A percentile compares a stretch with the other conserved stretches of the same genome.
Conservation (phyloP, 2,797 vertebrate genomes). For the Rhinichthys osculus region DNA sequence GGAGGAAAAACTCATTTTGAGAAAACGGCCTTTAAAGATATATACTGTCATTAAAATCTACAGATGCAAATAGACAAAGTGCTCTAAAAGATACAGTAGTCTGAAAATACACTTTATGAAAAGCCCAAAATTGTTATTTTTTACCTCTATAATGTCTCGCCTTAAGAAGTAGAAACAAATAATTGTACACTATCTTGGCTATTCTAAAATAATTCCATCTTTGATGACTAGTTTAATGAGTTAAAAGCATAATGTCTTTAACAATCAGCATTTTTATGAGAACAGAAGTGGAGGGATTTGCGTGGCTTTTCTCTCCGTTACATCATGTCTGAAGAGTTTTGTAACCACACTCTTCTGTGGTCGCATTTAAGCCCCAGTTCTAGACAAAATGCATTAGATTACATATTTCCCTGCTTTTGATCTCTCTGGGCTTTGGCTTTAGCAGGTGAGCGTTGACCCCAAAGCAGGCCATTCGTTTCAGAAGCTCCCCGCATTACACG, state of each 20-base stretch:
- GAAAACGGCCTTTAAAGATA: too few relatives aligned
- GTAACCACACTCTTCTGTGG: slow-evolving; percentile 27
- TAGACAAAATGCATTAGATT: slow-evolving; percentile 36
- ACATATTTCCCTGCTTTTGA: neutral
- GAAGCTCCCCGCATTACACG: neutral
- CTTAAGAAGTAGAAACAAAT: neutral
- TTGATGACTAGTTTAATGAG: slow-evolving; percentile 31
- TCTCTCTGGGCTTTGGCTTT: slow-evolving; percentile 12
- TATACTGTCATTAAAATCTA: too few relatives aligned
- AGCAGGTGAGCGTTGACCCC: slow-evolving; percentile 18
- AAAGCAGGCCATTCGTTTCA: slow-evolving; percentile 18
- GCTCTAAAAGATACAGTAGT: too few relatives aligned
- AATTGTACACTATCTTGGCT: neutral
- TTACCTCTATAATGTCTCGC: too few relatives aligned
- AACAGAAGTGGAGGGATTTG: slow-evolving; percentile 26
- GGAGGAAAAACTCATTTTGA: too few relatives aligned
- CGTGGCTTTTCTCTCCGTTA: slow-evolving; percentile 32
- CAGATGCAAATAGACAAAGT: too few relatives aligned
- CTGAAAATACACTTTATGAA: too few relatives aligned
- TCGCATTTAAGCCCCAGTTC: slow-evolving; percentile 9
- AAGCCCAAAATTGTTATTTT: too few relatives aligned
- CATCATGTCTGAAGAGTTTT: slow-evolving; percentile 38
- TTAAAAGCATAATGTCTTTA: slow-evolving; percentile 22
- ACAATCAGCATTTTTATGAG: slow-evolving; percentile 14
- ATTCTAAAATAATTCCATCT: neutral